A percentile compares a stretch with the other conserved stretches of the same genome.
Conservation (phyloP, 2,113 vertebrate genomes). For the Aptenodytes patagonicus region DNA sequence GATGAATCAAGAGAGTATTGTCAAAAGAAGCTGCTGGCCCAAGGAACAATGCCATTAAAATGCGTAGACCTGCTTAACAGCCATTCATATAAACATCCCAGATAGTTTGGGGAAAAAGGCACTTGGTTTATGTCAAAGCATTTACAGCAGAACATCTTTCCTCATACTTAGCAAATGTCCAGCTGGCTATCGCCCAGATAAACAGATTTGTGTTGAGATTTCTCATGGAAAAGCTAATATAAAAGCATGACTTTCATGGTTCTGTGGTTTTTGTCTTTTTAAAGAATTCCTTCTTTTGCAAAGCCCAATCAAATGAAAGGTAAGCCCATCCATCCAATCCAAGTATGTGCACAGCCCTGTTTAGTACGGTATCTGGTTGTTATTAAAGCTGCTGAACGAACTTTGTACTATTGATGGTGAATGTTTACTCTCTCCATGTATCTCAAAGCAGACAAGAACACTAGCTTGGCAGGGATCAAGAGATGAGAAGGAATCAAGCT, state of each 20-base stretch:
- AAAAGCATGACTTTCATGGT: background rate
- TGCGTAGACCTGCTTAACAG: background rate
- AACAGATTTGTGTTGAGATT: constrained; percentile 9
- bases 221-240: background rate
- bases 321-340: background rate
- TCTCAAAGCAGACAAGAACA: background rate
- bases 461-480: background rate
- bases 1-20: background rate
- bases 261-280: background rate
- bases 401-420: rapidly evolving
- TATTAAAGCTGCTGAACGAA: background rate
- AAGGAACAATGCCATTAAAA: background rate
- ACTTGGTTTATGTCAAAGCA: constrained; percentile 47
- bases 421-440: background rate
- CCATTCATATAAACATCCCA: background rate
- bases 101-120: background rate
- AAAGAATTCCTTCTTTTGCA: background rate
- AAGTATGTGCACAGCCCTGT: background rate
- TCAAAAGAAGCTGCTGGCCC: background rate
- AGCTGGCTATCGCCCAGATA: constrained; percentile 21
- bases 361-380: background rate
- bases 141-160: constrained; percentile 16
- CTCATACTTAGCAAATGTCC: constrained; percentile 3
- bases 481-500: background rate
- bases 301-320: background rate